A percentile compares a stretch with the other conserved stretches of the same genome.
phyloP scores from a whole-genome alignment of 2,888 invertebrate species.

The Megastigmus dorsalis region DNA sequence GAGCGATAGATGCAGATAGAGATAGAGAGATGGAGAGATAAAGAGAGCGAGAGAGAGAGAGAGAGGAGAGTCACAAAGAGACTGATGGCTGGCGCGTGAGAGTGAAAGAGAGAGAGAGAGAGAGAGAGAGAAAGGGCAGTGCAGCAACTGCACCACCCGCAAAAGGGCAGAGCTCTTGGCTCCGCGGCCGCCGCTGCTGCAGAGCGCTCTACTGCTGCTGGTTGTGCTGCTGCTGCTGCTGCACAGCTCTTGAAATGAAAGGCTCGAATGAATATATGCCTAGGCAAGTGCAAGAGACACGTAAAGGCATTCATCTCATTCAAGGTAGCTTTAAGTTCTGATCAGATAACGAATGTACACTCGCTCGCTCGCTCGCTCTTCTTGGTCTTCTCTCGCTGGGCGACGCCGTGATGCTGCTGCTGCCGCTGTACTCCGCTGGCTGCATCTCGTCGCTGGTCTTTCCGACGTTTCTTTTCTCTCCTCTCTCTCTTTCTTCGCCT shows the following conservation, averaged over 20 bases:
- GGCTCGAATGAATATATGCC: constrained; percentile 69
- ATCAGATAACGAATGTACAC: constrained; percentile 73
- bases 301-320: constrained; percentile 74
- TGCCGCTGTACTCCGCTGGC: too few relatives aligned
- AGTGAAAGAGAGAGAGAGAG: constrained; percentile 50
- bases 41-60: constrained; percentile 22
- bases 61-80: constrained; percentile 43
- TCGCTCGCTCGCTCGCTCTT: constrained; percentile 57
- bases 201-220: too few relatives aligned
- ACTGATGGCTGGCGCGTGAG: constrained; percentile 48
- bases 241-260: constrained; percentile 69
- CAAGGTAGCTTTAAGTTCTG: constrained; percentile 72
- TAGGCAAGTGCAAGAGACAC: constrained; percentile 73
- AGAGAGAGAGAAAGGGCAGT: constrained; percentile 63
- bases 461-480: constrained; percentile 48
- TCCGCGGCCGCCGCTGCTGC: constrained; percentile 1
- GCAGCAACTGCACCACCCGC: too few relatives aligned
- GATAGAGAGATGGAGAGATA: constrained; percentile 22
- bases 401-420: constrained; percentile 11
- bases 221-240: too few relatives aligned
- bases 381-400: constrained; percentile 22
- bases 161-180: constrained; percentile 72
- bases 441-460: constrained; percentile 40
- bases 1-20: constrained; percentile 47
- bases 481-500: constrained; percentile 3